Conservation (phyloP, 2,113 vertebrate genomes). For the Melospiza melodia region DNA sequence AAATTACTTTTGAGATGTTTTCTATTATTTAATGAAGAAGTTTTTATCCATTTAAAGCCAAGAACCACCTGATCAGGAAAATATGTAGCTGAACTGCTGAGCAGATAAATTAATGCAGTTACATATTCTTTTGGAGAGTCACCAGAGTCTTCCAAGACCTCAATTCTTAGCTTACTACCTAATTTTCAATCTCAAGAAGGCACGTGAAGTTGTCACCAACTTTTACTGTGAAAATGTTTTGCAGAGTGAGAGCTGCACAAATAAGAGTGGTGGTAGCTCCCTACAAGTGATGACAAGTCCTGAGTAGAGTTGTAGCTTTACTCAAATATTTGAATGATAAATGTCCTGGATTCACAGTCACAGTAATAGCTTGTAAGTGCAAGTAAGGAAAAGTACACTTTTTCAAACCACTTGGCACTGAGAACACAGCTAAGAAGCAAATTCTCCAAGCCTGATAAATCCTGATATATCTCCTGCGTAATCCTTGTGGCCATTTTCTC, state of each 20-base stretch:
- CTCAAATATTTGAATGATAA: not conserved
- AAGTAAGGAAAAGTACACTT: not conserved
- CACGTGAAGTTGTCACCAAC: not conserved
- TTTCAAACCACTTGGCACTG: not conserved
- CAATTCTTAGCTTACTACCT: not conserved
- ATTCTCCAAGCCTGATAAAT: not conserved
- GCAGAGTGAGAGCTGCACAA: not conserved
- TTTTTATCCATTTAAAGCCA: not conserved
- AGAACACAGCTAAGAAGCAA: not conserved
- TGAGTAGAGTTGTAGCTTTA: not conserved
- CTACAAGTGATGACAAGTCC: not conserved
- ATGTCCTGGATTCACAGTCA: not conserved
- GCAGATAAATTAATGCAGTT: not conserved
- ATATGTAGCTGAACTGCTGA: not conserved
- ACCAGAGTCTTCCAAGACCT: not conserved
- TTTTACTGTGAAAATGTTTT: not conserved
- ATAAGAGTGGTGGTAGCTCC: not conserved
- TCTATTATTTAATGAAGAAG: not conserved
- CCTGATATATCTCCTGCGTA: not conserved
- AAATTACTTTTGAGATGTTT: not conserved
- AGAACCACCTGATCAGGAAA: not conserved
- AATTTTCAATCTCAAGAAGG: not conserved
- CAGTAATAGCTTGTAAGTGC: not conserved
- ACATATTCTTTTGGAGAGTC: not conserved
- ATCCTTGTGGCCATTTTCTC: not conserved